Evolutionary conservation across 1,140 invertebrate genomes (phyloP), one percentile per base, ranked within the genome.

Genomic region (Drosophila chauvacae): DNA sequence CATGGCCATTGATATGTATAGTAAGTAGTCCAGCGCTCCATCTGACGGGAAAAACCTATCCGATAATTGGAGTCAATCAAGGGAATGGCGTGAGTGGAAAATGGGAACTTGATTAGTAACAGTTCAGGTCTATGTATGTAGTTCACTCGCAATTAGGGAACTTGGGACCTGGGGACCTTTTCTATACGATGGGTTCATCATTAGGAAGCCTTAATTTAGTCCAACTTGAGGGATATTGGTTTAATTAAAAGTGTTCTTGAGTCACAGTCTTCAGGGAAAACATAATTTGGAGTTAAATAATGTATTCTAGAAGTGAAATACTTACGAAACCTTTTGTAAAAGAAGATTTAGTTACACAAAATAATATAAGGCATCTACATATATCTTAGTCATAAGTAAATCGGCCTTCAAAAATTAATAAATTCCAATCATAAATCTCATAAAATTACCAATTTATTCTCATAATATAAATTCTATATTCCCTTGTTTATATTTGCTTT

Each of bases 21-120:
- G 77, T 79, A 78, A 48, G 47, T 48, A 48, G 47, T 48, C 11
- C 6, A 5, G 11, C 5, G 4, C 20, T 45, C 20, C 44, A 45
- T 45, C 23, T 60, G 76, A 56, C 23, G 23, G 18, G 23, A 48
- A 53, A 51, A 56, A 56, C 53, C 53, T 56, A 56, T 56, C 66
- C 76, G 77, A 83, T 84, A 84, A 84, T 84, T 84, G 81, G 81
- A 83, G 81, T 83, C 81, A 83, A 85, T 84, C 81, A 84, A 66
- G 78, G 44, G 35, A 60, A 28, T 65, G 60, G 55, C 20, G 28
- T 42, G 73, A 55, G 50, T 60, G 35, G 28, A 42, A 51, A 30
- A 42, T 39, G 48, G 26, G 26, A 74, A 77, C 48, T 72, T 72
- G 70, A 72, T 72, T 72, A 72, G 53, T 42, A 51, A 44, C n/a